phyloP scores from a whole-genome alignment of 2,888 invertebrate species.

The Drosophila leonis region DNA sequence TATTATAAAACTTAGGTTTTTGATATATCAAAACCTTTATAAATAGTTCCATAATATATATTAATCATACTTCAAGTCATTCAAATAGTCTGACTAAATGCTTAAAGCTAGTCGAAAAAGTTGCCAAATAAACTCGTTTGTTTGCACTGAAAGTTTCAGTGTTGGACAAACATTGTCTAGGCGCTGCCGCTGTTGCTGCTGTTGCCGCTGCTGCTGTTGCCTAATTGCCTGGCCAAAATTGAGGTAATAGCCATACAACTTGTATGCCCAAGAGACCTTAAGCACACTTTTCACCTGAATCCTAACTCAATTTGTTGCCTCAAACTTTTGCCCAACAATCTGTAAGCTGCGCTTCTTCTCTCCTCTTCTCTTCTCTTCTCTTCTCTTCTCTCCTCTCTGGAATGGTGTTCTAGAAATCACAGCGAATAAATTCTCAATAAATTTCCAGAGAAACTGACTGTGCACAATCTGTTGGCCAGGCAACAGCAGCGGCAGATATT shows the following conservation, averaged over 20 bases:
- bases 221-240: constrained; percentile 36
- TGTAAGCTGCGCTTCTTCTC: constrained; percentile 27
- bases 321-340: constrained; percentile 34
- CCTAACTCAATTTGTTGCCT: constrained; percentile 33
- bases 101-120: neutral
- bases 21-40: too few species aligned
- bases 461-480: constrained; percentile 19
- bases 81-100: neutral
- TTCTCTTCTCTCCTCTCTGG: constrained; percentile 1
- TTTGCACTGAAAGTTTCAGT: neutral
- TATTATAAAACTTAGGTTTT: too few species aligned
- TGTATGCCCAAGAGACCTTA: constrained; percentile 43
- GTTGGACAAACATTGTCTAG: constrained; percentile 5
- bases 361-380: neutral
- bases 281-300: constrained; percentile 49
- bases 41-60: neutral
- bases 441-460: neutral
- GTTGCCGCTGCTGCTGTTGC: neutral
- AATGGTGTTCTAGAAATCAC: constrained; percentile 24
- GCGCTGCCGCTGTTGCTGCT: neutral
- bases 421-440: constrained; percentile 27
- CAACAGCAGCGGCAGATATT: constrained; percentile 23
- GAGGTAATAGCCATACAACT: constrained; percentile 48
- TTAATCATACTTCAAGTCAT: neutral
- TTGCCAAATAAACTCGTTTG: neutral